Evolutionary conservation across 2,888 invertebrate genomes (phyloP), one percentile per base, ranked within the genome.

Genomic region (Galerucella nymphaeae): DNA sequence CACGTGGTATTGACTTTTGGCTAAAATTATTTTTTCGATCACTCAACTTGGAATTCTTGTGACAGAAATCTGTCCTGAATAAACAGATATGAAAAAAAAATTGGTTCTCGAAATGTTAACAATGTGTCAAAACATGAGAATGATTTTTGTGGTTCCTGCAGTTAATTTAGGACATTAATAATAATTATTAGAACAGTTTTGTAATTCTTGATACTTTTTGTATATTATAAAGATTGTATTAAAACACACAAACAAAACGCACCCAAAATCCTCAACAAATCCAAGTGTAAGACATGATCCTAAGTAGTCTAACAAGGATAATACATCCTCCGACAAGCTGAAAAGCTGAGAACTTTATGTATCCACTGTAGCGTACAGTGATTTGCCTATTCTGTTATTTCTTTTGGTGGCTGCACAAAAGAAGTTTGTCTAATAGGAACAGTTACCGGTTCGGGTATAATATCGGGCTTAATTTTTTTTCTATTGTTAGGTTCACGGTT

Each of bases 301-400:
- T 72, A 75, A 76, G 75, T 70, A 75, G 72, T 61, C 76, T 75
- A 75, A 75, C 75, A 72, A 73, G 75, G 68, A 75, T 73, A 69
- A 70, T 72, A 75, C 71, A 70, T 65, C 70, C 68, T 55, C 59
- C 30, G 48, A 67, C 67, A 59, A 67, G 59, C 67, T 71, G 70
- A 75, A 72, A 73, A 75, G 70, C 75, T 66, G 70, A 70, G 70
- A 72, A 67, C 76, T 73, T 74, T 80, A 78, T 76, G 78, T 80
- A 78, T 73, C 76, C 77, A 81, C 77, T 78, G 78, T 75, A 80
- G 79, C 82, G 81, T 82, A 80, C 81, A 81, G 77, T 81, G 80
- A 82, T 82, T 81, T 82, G 80, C 80, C 80, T 81, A 82, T 82
- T 81, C 79, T 77, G 74, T 78, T 66, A 77, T 78, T 78, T 78